A percentile compares a stretch with the other conserved stretches of the same genome.
phyloP scores from a whole-genome alignment of 2,888 invertebrate genomes.

The Cyclophora albipunctata region DNA sequence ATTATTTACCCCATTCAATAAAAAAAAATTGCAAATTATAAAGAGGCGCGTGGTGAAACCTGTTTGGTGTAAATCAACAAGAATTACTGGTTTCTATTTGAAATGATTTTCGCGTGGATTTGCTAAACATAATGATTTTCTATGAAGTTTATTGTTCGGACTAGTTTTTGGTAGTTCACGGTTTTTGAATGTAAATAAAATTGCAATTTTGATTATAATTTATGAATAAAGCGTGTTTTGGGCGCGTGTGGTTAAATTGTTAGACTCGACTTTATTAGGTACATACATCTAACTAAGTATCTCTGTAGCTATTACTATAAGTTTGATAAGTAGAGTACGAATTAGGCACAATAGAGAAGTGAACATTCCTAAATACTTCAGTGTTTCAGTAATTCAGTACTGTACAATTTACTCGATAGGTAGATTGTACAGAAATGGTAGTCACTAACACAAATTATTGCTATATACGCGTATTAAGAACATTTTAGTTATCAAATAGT shows the following conservation, averaged over 20 bases:
- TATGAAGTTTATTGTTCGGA: constrained; percentile 42
- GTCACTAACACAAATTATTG: too few relatives aligned
- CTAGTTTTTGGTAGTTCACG: constrained; percentile 48
- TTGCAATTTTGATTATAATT: constrained; percentile 6
- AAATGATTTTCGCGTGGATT: constrained; percentile 52
- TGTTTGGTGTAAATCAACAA: constrained; percentile 46
- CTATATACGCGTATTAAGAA: too few relatives aligned
- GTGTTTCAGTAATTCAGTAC: too few relatives aligned
- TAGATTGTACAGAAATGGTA: too few relatives aligned
- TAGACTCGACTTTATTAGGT: too few relatives aligned
- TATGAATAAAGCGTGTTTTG: neutral
- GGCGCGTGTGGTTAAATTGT: neutral
- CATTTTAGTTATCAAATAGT: too few relatives aligned
- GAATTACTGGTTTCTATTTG: constrained; percentile 53
- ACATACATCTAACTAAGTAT: too few relatives aligned
- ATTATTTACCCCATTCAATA: constrained; percentile 17
- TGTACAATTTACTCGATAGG: too few relatives aligned
- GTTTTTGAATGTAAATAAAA: constrained; percentile 42
- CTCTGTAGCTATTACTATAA: too few relatives aligned
- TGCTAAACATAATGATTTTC: constrained; percentile 59
- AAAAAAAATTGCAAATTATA: constrained; percentile 52
- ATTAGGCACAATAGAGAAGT: too few relatives aligned
- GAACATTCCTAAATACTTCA: too few relatives aligned
- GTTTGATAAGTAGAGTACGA: too few relatives aligned
- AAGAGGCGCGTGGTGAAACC: constrained; percentile 62